phyloP scores from a whole-genome alignment of 2,113 vertebrate species.

The Plecotus auritus region DNA sequence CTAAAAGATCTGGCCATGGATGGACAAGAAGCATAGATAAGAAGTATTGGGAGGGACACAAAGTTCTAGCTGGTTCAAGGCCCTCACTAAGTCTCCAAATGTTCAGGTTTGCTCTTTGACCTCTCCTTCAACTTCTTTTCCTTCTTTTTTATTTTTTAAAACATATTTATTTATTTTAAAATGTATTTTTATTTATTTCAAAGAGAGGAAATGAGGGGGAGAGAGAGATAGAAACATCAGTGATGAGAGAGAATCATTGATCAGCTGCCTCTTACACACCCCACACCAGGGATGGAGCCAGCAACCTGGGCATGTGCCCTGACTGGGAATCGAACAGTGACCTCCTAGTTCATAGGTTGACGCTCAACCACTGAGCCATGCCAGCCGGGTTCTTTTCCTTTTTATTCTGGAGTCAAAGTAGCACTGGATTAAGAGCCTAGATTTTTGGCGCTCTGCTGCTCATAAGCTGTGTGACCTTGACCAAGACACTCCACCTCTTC shows the following conservation, averaged over 20 bases:
- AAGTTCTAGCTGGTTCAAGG: background rate
- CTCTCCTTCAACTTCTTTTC: background rate
- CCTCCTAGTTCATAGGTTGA: too few relatives aligned
- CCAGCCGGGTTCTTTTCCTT: background rate
- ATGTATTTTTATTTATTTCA: too few relatives aligned
- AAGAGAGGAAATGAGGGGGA: too few relatives aligned
- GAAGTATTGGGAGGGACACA: background rate
- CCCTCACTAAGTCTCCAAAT: background rate
- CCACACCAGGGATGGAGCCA: too few relatives aligned
- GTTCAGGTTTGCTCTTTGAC: background rate
- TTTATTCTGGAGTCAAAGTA: background rate
- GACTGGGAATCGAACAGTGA: too few relatives aligned
- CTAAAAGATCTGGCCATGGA: background rate
- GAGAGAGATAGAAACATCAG: too few relatives aligned
- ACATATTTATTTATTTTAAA: too few relatives aligned
- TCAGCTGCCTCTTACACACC: too few relatives aligned
- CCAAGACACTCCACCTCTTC: background rate
- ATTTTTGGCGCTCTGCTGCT: background rate
- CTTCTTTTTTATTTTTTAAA: too few relatives aligned
- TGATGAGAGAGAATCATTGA: too few relatives aligned
- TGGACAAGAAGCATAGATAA: background rate
- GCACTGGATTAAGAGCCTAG: background rate
- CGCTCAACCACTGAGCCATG: too few relatives aligned
- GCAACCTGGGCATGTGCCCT: too few relatives aligned
- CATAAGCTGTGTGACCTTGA: conserved; percentile 23